Evolutionary conservation across 2,797 vertebrate species (phyloP), one percentile per base, ranked within the genome.

Genomic region (Eulemur rubriventer): DNA sequence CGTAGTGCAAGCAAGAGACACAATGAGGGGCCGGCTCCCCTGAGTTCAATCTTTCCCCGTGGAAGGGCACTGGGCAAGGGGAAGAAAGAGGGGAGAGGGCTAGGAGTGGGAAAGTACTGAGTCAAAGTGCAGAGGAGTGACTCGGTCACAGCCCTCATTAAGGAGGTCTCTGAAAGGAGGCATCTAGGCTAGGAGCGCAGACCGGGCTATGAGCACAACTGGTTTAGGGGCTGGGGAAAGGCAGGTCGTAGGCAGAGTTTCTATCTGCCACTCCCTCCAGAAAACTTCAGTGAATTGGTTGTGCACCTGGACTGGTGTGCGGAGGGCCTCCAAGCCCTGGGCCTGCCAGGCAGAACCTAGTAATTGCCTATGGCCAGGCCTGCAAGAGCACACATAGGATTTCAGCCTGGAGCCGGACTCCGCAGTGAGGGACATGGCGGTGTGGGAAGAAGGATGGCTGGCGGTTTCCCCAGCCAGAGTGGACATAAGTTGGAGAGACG

Each of bases 41-140:
- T 6, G 0, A 38, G 78, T 17, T 59, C 24, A 2, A 22, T 75
- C 30, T 12, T 11, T 16, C 6, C 8, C 24, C 26, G 1, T 11
- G 20, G 26, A 69, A 33, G 1, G 50, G 33, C n/a, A 26, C 10
- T 17, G 16, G 14, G 3, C 6, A 20, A 91, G 28, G 20, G 63
- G 30, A 59, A 88, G 33, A 82, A 73, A 65, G 20, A 73, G 24
- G 43, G 35, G 73, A 4, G 10, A 57, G 24, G 50, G 33, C 17
- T 50, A 59, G 48, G 65, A 46, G 24, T 55, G 13, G 46, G 55
- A 85, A 81, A 7, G 16, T 22, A 72, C 30, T 55, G 43, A 78
- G 59, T 94, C 84, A 72, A 35, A 92, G 26, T 33, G 38, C 13
- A 69, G 69, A 92, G 72, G 57, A 75, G 22, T 48, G 16, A 26